Conservation (phyloP, 2,113 vertebrate species). For the Cinclus cinclus region DNA sequence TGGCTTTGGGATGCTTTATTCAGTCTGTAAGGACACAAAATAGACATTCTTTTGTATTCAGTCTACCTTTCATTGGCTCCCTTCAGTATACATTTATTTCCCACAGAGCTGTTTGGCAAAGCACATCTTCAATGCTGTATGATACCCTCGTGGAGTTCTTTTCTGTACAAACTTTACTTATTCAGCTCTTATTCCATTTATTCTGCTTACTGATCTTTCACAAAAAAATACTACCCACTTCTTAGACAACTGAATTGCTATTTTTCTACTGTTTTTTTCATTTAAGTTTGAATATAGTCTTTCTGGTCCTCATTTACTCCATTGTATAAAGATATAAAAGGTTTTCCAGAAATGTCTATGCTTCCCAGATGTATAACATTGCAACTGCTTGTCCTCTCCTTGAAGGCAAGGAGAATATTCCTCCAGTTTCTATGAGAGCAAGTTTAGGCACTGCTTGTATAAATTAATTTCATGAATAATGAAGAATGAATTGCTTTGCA, state of each 20-base stretch:
- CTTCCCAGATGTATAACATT: neutral
- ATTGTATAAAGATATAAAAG: neutral
- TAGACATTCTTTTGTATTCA: neutral
- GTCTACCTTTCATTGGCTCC: neutral
- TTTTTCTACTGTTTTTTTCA: neutral
- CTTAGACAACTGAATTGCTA: neutral
- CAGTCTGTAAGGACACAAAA: neutral
- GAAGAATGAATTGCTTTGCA: neutral
- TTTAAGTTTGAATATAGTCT: neutral
- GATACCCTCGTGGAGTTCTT: neutral
- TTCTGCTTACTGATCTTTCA: neutral
- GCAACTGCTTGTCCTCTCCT: neutral
- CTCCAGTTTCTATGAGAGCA: neutral
- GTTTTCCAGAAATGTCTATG: neutral
- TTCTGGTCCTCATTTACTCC: neutral
- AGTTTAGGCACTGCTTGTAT: neutral
- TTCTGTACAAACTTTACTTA: neutral
- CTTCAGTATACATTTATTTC: neutral
- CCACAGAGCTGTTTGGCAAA: neutral
- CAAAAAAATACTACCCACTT: neutral
- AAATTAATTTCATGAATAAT: neutral
- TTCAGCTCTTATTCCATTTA: neutral
- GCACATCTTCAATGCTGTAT: neutral
- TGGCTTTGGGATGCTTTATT: neutral
- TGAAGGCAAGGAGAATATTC: neutral